Evolutionary conservation across 1,140 invertebrate genomes (phyloP).

Genomic region (Drosophila auraria): DNA sequence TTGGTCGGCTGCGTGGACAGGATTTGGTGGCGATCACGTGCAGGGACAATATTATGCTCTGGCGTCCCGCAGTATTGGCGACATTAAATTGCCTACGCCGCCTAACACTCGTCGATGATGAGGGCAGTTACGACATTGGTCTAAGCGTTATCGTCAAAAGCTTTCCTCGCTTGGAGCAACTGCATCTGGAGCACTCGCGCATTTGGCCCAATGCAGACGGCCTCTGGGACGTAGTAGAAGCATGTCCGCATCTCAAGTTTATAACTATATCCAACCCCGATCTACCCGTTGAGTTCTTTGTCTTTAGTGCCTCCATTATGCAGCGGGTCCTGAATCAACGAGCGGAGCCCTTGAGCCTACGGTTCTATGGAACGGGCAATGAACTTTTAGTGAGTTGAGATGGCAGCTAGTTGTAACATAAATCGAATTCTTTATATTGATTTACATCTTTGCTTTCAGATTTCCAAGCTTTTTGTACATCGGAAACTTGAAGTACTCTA

Average conservation of each 20-base stretch:
- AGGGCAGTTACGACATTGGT: constrained; percentile 9
- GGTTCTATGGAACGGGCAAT: constrained; percentile 17
- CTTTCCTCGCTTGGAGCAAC: constrained; percentile 31
- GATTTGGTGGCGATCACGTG: constrained; percentile 31
- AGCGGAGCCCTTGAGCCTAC: not conserved
- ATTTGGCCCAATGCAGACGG: constrained; percentile 23
- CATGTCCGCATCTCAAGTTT: constrained; percentile 20
- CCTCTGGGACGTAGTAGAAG: constrained; percentile 27
- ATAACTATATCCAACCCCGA: constrained; percentile 5
- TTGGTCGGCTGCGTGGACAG: constrained; percentile 12
- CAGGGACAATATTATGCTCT: constrained; percentile 21
- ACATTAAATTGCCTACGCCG: constrained; percentile 10
- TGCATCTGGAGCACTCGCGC: constrained; percentile 23
- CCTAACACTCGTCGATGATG: constrained; percentile 30
- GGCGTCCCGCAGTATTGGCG: not conserved
- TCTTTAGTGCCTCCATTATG: constrained; percentile 12
- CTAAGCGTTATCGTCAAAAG: constrained; percentile 9
- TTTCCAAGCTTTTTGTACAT: constrained; percentile 24
- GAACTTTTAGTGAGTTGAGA: constrained; percentile 18
- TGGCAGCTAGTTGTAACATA: too few relatives aligned
- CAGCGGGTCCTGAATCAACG: constrained; percentile 7
- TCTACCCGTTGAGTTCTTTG: constrained; percentile 20
- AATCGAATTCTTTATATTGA: not conserved
- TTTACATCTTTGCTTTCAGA: not conserved
- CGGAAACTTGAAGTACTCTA: constrained; percentile 23